phyloP scores from a whole-genome alignment of 2,888 invertebrate genomes.

The Agrilus cyanescens region DNA sequence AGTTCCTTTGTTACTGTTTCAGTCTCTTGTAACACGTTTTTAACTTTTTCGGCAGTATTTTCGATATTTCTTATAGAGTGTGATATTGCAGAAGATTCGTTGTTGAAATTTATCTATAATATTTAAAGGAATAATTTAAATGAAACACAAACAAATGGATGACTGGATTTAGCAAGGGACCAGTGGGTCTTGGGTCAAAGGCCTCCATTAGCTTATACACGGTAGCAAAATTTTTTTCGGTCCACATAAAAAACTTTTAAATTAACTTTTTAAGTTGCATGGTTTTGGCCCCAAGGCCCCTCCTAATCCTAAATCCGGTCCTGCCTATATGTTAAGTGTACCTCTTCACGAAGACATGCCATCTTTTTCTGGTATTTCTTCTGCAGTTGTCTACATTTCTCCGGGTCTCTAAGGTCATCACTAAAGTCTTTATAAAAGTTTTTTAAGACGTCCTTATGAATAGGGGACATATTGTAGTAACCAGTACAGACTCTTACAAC shows the following conservation, averaged over 20 bases:
- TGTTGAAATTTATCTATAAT: conserved; percentile 48
- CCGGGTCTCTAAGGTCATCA: conserved; percentile 39
- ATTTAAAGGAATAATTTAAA: neutral
- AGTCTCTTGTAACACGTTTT: conserved; percentile 25
- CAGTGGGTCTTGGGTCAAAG: too few species aligned
- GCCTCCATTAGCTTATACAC: too few species aligned
- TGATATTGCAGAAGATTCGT: conserved; percentile 49
- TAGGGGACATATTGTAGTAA: neutral
- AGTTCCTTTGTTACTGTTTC: conserved; percentile 37
- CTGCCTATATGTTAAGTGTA: conserved; percentile 20
- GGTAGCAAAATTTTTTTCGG: too few species aligned
- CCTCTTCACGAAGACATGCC: conserved; percentile 35
- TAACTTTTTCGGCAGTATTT: conserved; percentile 24
- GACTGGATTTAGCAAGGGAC: too few species aligned
- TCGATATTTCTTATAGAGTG: conserved; percentile 38
- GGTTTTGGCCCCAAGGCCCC: too few species aligned
- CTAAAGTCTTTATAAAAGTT: conserved; percentile 36
- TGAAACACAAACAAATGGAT: too few species aligned
- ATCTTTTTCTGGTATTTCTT: conserved; percentile 33
- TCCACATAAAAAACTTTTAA: too few species aligned
- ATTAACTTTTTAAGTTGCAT: too few species aligned
- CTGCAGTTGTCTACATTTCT: conserved; percentile 40
- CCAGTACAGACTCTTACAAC: too few species aligned
- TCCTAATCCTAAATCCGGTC: too few species aligned
- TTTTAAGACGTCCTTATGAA: conserved; percentile 7